Percentiles rank a stretch among this genome's conserved stretches.
Evolutionary conservation across 2,797 vertebrate species (phyloP).

Genomic region (Sebastes hubbsi): DNA sequence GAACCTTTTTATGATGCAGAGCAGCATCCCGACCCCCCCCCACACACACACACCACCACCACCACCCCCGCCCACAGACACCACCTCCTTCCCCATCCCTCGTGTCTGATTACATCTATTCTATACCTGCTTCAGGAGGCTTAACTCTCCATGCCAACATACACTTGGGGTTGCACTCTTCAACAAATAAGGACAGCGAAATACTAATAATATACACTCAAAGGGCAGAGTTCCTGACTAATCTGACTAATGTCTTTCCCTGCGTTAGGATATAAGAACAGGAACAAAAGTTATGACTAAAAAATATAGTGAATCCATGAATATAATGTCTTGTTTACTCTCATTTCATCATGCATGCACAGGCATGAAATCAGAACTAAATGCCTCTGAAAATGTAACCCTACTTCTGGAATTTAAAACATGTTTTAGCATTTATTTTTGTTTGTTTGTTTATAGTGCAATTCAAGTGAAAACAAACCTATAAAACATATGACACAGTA

Average conservation of each 20-base stretch:
- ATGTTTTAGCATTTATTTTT: background rate
- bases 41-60: conserved; percentile 18
- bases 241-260: conserved; percentile 8
- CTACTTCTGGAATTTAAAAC: conserved; percentile 29
- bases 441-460: background rate
- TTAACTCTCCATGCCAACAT: conserved; percentile 44
- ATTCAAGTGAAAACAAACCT: background rate
- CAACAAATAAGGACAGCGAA: conserved; percentile 39
- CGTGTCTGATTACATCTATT: conserved; percentile 78
- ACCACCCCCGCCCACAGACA: conserved; percentile 45
- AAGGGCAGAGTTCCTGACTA: conserved; percentile 12
- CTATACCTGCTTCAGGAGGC: conserved; percentile 69
- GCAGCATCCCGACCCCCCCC: conserved; percentile 40
- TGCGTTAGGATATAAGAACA: conserved; percentile 13
- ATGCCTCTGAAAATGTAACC: conserved; percentile 32
- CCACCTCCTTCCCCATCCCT: conserved; percentile 58
- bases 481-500: rapidly evolving
- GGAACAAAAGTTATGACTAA: conserved; percentile 12
- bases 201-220: conserved; percentile 24
- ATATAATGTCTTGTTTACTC: conserved; percentile 45
- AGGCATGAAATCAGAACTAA: conserved; percentile 39
- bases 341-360: conserved; percentile 22
- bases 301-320: conserved; percentile 8
- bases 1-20: conserved; percentile 78
- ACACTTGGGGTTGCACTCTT: conserved; percentile 34